Evolutionary conservation across 2,113 vertebrate genomes (phyloP), one percentile per base, ranked within the genome.

Genomic region (Agapornis roseicollis): DNA sequence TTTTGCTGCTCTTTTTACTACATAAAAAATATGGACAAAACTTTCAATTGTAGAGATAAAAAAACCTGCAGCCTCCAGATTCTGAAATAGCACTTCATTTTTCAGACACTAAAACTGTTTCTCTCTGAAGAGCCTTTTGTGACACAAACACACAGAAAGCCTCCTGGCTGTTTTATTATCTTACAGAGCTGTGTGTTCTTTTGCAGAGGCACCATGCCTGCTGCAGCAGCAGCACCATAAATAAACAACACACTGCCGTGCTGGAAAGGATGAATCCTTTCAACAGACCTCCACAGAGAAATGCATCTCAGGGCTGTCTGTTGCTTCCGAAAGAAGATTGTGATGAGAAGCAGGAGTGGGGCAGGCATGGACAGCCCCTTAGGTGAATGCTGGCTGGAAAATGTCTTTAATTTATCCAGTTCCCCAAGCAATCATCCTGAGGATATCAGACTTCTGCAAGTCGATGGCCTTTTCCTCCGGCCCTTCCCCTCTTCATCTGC

Each of bases 121-220:
- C 73, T 76, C 55, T 93, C 84, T 47, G 37, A 96, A 95, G 80
- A 85, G 71, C 55, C 71, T 87, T 97, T 91, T 88, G 90, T 94
- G 93, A 86, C 88, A 92, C 0, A 22, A 80, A 76, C 64, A 93
- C 7, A 1, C 37, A 80, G 92, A 93, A 96, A 95, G 61, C 65
- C 80, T 89, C 88, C 93, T 92, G 96, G 93, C 70, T 96, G 77
- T 81, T 96, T 93, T 95, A 93, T 96, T 91, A 72, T 92, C 96
- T 95, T 74, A 46, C 44, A 86, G 88, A 91, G 28, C 56, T 1
- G 1, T 29, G 41, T 63, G 44, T 39, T 60, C 85, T 90, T 84
- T 96, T 90, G 80, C 77, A 93, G 93, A 76, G 66, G 77, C 89
- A 60, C 61, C 39, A 39, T 5, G 17, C 65, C 85, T 87, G 56